Conservation (phyloP, 1,140 invertebrate genomes). For the Branchinecta lynchi region DNA sequence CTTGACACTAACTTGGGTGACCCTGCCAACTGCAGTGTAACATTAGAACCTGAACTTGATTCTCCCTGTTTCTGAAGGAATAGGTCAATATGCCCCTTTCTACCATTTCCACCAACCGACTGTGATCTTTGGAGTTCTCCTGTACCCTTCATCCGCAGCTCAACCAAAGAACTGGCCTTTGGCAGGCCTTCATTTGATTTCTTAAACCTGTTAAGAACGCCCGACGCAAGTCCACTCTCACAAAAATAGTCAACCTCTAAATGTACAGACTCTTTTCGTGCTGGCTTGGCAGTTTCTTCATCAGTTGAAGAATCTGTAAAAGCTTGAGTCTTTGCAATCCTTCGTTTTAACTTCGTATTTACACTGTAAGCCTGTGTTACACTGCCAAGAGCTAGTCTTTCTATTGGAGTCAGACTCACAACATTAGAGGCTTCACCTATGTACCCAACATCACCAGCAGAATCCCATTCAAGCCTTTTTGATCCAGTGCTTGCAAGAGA, state of each 20-base stretch:
- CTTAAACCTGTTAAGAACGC: too few relatives aligned
- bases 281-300: neutral
- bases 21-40: neutral
- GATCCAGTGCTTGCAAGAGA: neutral
- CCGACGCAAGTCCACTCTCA: too few relatives aligned
- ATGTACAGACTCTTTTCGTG: too few relatives aligned
- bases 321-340: neutral
- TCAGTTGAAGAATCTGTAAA: neutral
- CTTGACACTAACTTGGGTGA: neutral
- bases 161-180: neutral
- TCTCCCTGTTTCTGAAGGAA: neutral
- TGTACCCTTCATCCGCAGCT: neutral
- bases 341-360: neutral
- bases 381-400: neutral
- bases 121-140: neutral
- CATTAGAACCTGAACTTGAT: neutral
- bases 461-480: constrained; percentile 3
- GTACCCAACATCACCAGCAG: neutral
- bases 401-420: neutral
- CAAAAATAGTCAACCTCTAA: too few relatives aligned
- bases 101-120: neutral
- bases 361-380: neutral
- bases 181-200: neutral
- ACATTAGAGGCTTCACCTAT: neutral
- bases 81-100: neutral